A percentile compares a stretch with the other conserved stretches of the same genome.
phyloP scores from a whole-genome alignment of 2,888 invertebrate genomes.

The Callinectes sapidus region DNA sequence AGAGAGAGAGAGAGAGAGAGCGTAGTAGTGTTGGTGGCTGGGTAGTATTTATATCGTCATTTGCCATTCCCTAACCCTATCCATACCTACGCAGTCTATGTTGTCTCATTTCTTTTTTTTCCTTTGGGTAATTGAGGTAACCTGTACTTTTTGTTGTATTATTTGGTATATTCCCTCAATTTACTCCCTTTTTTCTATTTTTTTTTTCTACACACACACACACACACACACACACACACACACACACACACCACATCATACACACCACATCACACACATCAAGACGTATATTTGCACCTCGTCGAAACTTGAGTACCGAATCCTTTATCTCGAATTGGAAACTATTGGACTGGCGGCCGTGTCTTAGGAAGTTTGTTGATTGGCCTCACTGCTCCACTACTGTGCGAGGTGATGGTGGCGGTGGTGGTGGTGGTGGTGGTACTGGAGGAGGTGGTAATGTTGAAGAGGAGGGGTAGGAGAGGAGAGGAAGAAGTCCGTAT shows the following conservation, averaged over 20 bases:
- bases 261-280: slow-evolving; percentile 7
- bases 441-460: not conserved
- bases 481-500: not conserved
- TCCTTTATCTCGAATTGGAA: slow-evolving; percentile 28
- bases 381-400: slow-evolving; percentile 21
- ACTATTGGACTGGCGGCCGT: slow-evolving; percentile 19
- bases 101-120: not conserved
- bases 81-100: not conserved
- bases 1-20: not conserved
- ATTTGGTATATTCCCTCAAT: not conserved
- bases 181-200: not conserved
- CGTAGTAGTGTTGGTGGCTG: not conserved
- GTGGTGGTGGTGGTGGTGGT: not conserved
- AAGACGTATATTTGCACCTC: slow-evolving; percentile 29
- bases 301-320: slow-evolving; percentile 22
- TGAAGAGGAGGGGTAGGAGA: not conserved
- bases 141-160: not conserved
- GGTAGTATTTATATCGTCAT: slow-evolving; percentile 20
- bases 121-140: not conserved
- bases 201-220: not conserved
- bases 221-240: slow-evolving; percentile 42
- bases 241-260: too few relatives aligned
- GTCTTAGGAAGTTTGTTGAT: slow-evolving; percentile 31
- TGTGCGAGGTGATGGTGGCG: slow-evolving; percentile 17
- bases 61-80: slow-evolving; percentile 26